Evolutionary conservation across 2,888 invertebrate genomes (phyloP).

Genomic region (Brachylomia viminalis): DNA sequence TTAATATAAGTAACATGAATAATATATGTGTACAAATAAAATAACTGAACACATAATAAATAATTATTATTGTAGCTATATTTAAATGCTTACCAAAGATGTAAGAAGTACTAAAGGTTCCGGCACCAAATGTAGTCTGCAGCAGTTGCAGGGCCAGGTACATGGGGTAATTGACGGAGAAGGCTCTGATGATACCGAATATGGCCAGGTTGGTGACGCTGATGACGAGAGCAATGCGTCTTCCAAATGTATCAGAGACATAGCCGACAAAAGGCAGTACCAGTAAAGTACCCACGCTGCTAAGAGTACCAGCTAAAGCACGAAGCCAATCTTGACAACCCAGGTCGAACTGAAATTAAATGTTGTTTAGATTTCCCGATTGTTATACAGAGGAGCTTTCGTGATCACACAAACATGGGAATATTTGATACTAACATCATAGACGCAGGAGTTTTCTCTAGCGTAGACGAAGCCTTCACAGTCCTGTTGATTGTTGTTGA

Average conservation of each 20-base stretch:
- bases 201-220: conserved; percentile 85
- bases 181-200: conserved; percentile 89
- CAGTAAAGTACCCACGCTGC: conserved; percentile 92
- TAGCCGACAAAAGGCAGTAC: conserved; percentile 93
- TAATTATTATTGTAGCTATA: neutral
- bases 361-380: neutral
- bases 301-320: conserved; percentile 93
- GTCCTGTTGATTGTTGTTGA: conserved; percentile 62
- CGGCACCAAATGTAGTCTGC: conserved; percentile 89
- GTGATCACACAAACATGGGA: neutral
- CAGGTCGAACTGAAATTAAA: conserved; percentile 90
- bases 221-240: conserved; percentile 87
- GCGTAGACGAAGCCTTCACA: conserved; percentile 81
- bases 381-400: neutral
- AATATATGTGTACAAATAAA: neutral
- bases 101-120: conserved; percentile 89
- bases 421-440: conserved; percentile 77
- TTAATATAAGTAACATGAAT: neutral
- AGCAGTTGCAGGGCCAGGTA: conserved; percentile 88
- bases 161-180: conserved; percentile 90
- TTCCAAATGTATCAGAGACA: conserved; percentile 92
- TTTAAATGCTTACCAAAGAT: conserved; percentile 77
- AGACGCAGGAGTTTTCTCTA: conserved; percentile 81
- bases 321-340: conserved; percentile 93
- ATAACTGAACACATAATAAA: neutral